Evolutionary conservation across 2,888 invertebrate genomes (phyloP).

Genomic region (Venustoraphidia nigricollis): DNA sequence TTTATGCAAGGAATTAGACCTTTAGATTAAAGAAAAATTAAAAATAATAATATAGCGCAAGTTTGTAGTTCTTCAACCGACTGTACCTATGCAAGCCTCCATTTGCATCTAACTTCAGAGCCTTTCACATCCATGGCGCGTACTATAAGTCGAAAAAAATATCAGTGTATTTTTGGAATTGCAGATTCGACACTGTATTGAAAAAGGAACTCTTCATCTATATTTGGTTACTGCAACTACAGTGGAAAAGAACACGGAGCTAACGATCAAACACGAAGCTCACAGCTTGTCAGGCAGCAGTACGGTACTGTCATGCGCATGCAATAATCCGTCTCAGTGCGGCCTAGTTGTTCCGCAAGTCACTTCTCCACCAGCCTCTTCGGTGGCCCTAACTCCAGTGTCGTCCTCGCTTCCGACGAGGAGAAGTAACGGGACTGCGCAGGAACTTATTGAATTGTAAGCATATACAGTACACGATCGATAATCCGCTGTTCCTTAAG

Average conservation of each 20-base stretch:
- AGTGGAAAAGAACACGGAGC: conserved; percentile 72
- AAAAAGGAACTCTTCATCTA: conserved; percentile 77
- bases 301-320: conserved; percentile 51
- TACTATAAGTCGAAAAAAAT: too few relatives aligned
- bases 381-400: background rate
- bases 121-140: too few relatives aligned
- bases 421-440: conserved; percentile 28
- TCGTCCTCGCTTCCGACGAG: conserved; percentile 22
- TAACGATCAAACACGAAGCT: conserved; percentile 79
- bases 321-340: conserved; percentile 51
- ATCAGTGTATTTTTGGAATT: too few relatives aligned
- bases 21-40: too few relatives aligned
- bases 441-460: background rate
- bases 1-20: too few relatives aligned
- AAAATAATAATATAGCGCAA: too few relatives aligned
- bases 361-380: background rate
- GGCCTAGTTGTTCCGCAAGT: conserved; percentile 20
- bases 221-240: conserved; percentile 63
- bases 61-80: too few relatives aligned
- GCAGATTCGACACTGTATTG: conserved; percentile 59
- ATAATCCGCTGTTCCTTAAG: too few relatives aligned
- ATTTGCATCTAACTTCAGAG: too few relatives aligned
- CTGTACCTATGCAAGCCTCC: too few relatives aligned
- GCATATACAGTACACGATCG: too few relatives aligned
- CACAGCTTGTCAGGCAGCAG: conserved; percentile 36